Evolutionary conservation across 2,888 invertebrate genomes (phyloP).

Genomic region (Apamea sordens): DNA sequence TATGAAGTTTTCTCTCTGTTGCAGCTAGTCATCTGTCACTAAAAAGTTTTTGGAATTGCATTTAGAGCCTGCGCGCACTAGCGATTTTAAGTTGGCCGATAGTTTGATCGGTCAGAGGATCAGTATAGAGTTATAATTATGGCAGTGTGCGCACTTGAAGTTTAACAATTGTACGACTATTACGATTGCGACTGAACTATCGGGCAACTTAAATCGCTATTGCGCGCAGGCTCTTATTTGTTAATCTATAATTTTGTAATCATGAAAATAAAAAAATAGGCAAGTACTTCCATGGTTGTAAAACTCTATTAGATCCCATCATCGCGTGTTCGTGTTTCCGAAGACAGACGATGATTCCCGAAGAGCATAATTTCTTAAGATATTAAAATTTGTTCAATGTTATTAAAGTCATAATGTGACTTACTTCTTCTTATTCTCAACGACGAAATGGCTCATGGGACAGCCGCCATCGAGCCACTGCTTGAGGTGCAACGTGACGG

Average conservation of each 20-base stretch:
- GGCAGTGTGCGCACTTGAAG: no score
- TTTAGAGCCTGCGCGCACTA: no score
- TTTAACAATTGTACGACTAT: no score
- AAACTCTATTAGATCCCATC: background rate
- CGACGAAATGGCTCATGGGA: conserved; percentile 98
- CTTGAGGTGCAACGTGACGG: conserved; percentile 96
- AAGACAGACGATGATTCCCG: background rate
- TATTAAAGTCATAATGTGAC: conserved; percentile 13
- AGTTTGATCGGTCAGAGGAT: no score
- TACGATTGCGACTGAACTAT: no score
- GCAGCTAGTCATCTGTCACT: background rate
- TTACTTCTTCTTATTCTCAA: conserved; percentile 97
- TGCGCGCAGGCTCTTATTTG: no score
- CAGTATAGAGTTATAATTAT: no score
- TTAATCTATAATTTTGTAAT: background rate
- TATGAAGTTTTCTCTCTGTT: background rate
- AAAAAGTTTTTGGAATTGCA: background rate
- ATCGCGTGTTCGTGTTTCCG: background rate
- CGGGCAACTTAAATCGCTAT: no score
- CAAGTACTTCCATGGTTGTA: background rate
- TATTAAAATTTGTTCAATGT: background rate
- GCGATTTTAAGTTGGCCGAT: no score
- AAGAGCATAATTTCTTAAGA: background rate
- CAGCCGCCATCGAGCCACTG: conserved; percentile 99
- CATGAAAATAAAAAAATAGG: background rate